phyloP scores from a whole-genome alignment of 2,888 invertebrate species.

The Eupithecia centaureata region DNA sequence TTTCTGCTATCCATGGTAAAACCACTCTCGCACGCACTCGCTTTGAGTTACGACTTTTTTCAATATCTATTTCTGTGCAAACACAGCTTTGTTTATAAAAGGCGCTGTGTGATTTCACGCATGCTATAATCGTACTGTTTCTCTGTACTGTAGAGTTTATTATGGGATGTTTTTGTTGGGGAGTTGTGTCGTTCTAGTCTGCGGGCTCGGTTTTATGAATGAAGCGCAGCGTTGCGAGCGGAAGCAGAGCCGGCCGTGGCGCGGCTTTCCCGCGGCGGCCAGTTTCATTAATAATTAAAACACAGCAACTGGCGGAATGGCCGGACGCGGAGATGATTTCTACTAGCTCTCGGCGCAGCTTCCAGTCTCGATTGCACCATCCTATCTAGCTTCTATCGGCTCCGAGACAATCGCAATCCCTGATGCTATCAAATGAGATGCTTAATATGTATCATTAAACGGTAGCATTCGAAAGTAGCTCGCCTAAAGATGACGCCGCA shows the following conservation, averaged over 20 bases:
- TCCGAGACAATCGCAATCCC: slow-evolving; percentile 33
- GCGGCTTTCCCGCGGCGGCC: slow-evolving; percentile 81
- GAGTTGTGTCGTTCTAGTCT: slow-evolving; percentile 53
- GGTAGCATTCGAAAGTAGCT: slow-evolving; percentile 63
- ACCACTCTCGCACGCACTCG: slow-evolving; percentile 77
- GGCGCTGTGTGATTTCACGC: slow-evolving; percentile 44
- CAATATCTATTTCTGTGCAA: slow-evolving; percentile 73
- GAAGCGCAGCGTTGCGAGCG: slow-evolving; percentile 82
- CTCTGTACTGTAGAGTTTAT: slow-evolving; percentile 52
- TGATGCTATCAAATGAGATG: slow-evolving; percentile 47
- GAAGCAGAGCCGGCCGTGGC: slow-evolving; percentile 79
- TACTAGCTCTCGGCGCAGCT: slow-evolving; percentile 69
- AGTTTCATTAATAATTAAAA: slow-evolving; percentile 84
- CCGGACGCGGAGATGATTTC: slow-evolving; percentile 82
- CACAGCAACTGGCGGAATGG: slow-evolving; percentile 77
- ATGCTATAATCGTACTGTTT: slow-evolving; percentile 52
- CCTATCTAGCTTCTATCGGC: slow-evolving; percentile 36
- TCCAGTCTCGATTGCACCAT: slow-evolving; percentile 43
- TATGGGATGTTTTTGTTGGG: slow-evolving; percentile 47
- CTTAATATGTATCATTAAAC: slow-evolving; percentile 67
- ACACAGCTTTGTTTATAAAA: slow-evolving; percentile 49
- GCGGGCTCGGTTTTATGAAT: slow-evolving; percentile 76
- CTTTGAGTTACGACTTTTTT: slow-evolving; percentile 78
- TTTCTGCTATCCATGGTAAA: slow-evolving; percentile 73
- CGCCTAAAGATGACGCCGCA: slow-evolving; percentile 62